Evolutionary conservation across 2,113 vertebrate species (phyloP).

Genomic region (Tetrao urogallus): DNA sequence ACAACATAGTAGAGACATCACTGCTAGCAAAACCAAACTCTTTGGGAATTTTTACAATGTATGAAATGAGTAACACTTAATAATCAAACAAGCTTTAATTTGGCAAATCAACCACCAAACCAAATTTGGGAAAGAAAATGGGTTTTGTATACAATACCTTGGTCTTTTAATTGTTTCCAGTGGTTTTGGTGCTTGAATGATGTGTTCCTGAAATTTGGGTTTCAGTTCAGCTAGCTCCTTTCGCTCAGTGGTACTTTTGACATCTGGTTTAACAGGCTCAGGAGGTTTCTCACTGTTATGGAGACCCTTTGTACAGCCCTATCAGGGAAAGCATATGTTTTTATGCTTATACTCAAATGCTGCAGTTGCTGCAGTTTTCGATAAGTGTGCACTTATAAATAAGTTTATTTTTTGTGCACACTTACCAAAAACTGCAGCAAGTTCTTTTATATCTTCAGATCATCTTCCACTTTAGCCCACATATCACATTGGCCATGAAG

Average conservation of each 20-base stretch:
- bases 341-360: not conserved
- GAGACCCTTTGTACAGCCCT: slow-evolving; percentile 97
- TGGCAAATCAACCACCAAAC: not conserved
- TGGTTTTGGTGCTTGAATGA: slow-evolving; percentile 93
- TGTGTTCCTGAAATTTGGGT: slow-evolving; percentile 90
- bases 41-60: not conserved
- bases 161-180: slow-evolving; percentile 90
- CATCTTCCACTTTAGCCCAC: not conserved
- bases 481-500: not conserved
- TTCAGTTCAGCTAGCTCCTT: slow-evolving; percentile 86
- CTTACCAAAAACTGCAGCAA: not conserved
- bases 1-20: not conserved
- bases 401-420: not conserved
- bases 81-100: not conserved
- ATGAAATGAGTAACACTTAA: not conserved
- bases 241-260: slow-evolving; percentile 88
- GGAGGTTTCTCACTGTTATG: slow-evolving; percentile 96
- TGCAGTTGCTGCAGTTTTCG: too few relatives aligned
- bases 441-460: not conserved
- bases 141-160: slow-evolving; percentile 78
- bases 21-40: not conserved
- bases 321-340: not conserved
- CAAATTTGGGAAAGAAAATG: not conserved
- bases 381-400: too few relatives aligned
- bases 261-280: slow-evolving; percentile 93